These are phyloP conservation scores for Poeciliopsis infans DNA, from an alignment of 2,797 vertebrate species.

Conservation along the genomic window DNA sequence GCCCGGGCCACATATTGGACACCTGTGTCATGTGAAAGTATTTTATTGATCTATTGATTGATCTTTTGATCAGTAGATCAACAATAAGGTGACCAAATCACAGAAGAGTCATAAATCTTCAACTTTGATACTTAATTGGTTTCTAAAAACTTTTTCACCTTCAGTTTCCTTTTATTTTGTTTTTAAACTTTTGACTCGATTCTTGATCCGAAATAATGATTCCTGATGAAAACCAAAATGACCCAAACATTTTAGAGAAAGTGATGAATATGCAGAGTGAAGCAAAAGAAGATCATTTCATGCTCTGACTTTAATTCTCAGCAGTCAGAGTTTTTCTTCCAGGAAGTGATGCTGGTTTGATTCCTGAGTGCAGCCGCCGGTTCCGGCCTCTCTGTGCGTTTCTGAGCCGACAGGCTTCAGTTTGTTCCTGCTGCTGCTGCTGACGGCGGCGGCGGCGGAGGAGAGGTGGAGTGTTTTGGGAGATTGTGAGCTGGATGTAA, in stretches of 20 bases:
- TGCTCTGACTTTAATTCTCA: too few relatives aligned
- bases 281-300: neutral
- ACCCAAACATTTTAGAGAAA: neutral
- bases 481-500: slow-evolving; percentile 31
- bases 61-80: too few relatives aligned
- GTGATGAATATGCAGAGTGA: neutral
- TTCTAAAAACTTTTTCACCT: neutral
- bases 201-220: neutral
- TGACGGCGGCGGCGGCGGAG: slow-evolving; percentile 9
- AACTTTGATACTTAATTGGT: neutral
- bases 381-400: neutral
- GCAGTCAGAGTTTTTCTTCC: too few relatives aligned
- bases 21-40: too few relatives aligned
- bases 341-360: neutral
- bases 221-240: neutral
- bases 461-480: slow-evolving; percentile 22
- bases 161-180: neutral
- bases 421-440: slow-evolving; percentile 30
- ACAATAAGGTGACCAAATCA: too few relatives aligned
- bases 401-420: slow-evolving; percentile 18
- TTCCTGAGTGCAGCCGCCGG: neutral
- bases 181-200: too few relatives aligned
- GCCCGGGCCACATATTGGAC: too few relatives aligned
- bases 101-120: neutral
- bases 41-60: too few relatives aligned